phyloP scores from a whole-genome alignment of 2,888 invertebrate genomes.

The Lasioglossum malachurum region DNA sequence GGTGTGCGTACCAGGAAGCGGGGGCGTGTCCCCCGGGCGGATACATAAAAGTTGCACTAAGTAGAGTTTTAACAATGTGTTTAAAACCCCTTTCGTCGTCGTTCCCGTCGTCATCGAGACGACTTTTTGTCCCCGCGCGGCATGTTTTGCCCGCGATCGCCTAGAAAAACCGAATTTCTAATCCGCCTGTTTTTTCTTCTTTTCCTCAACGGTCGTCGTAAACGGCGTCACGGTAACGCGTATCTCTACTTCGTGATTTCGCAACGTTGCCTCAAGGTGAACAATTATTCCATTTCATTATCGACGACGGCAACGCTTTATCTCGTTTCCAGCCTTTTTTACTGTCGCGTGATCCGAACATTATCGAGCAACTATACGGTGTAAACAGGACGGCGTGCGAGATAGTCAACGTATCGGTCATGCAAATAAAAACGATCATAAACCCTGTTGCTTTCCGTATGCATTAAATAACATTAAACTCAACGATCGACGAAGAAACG shows the following conservation, averaged over 20 bases:
- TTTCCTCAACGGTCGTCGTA: neutral
- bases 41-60: slow-evolving; percentile 70
- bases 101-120: neutral
- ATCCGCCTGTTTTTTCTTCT: neutral
- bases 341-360: neutral
- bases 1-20: slow-evolving; percentile 50
- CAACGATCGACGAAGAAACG: neutral
- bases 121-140: neutral
- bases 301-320: neutral
- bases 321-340: neutral
- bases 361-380: neutral
- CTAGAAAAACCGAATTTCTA: neutral
- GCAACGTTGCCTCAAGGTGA: neutral
- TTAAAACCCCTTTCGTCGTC: slow-evolving; percentile 57
- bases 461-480: neutral
- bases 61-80: slow-evolving; percentile 69
- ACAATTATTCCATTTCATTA: slow-evolving; percentile 8
- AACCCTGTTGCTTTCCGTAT: neutral
- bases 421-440: neutral
- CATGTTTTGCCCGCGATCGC: neutral
- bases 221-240: neutral
- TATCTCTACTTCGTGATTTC: neutral
- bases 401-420: neutral
- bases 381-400: neutral
- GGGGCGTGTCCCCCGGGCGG: slow-evolving; percentile 63